Evolutionary conservation across 2,888 invertebrate genomes (phyloP).

Genomic region (Bibio marci): DNA sequence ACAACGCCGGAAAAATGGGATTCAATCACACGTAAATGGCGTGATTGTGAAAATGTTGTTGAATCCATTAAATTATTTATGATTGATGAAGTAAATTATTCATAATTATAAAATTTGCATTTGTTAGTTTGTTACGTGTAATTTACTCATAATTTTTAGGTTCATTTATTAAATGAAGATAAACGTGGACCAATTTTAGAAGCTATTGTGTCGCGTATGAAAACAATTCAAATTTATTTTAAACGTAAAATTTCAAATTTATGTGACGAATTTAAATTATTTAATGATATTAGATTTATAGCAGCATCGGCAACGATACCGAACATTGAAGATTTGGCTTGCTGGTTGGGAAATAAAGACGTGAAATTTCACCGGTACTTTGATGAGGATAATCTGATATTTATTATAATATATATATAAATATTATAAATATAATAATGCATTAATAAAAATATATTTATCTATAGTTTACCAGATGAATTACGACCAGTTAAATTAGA

Average conservation of each 20-base stretch:
- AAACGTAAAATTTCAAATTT: background rate
- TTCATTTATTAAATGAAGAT: constrained; percentile 57
- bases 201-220: constrained; percentile 66
- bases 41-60: constrained; percentile 44
- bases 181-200: constrained; percentile 58
- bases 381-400: constrained; percentile 5
- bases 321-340: constrained; percentile 56
- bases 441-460: constrained; percentile 6
- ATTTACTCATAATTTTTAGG: constrained; percentile 14
- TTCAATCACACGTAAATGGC: constrained; percentile 57
- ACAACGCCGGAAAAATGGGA: constrained; percentile 82
- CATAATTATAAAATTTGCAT: background rate
- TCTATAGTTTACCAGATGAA: constrained; percentile 46
- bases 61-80: constrained; percentile 46
- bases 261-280: no score
- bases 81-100: constrained; percentile 45
- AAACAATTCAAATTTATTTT: constrained; percentile 39
- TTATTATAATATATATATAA: no score
- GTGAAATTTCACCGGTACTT: background rate
- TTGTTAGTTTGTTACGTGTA: constrained; percentile 7
- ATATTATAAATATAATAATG: background rate
- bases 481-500: constrained; percentile 56
- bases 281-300: constrained; percentile 35
- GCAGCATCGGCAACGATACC: constrained; percentile 66
- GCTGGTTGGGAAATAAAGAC: constrained; percentile 45